Evolutionary conservation across 2,113 vertebrate species (phyloP), one percentile per base, ranked within the genome.

Genomic region (Pteropus alecto): DNA sequence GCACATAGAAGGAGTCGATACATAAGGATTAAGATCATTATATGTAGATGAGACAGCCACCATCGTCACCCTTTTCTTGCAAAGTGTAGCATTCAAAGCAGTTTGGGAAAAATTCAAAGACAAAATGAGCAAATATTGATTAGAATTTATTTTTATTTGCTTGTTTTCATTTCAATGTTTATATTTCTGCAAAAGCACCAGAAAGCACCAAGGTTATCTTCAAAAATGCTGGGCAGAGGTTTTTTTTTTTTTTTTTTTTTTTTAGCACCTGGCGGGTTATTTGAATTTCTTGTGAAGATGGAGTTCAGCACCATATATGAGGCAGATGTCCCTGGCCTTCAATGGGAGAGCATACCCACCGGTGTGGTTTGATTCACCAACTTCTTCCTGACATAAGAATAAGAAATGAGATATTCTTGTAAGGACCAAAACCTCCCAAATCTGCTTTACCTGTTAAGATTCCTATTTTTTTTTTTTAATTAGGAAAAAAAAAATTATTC

Each of bases 191-290:
- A 86, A 96, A 95, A 97, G 61, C 51, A 97, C 91, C 95, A 95
- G 38, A 91, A 61, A 98, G 94, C 96, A 98, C 96, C 96, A 86
- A 90, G 21, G 0, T 91, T 88, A 87, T 78, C 83, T 93, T 95
- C n/a, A 96, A 92, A 96, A 96, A 61, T 94, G 30, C 41, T 85
- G 24, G 54, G 33, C 19, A 96, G 30, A 51, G 46, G 46, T 73
- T 91, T 41, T 58, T 24, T 68, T 94, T n/a, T 86, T 93, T 38
- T 86, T 19, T 94, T 26, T 86, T 51, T 15, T 51, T n/a, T n/a
- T n/a, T n/a, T n/a, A n/a, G n/a, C n/a, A n/a, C n/a, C n/a, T n/a
- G n/a, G n/a, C n/a, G n/a, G n/a, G n/a, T n/a, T n/a, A n/a, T n/a
- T n/a, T n/a, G n/a, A n/a, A n/a, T n/a, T 93, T 86, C 33, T 43